Conservation (phyloP, 2,888 invertebrate species). For the Cenopis cana region DNA sequence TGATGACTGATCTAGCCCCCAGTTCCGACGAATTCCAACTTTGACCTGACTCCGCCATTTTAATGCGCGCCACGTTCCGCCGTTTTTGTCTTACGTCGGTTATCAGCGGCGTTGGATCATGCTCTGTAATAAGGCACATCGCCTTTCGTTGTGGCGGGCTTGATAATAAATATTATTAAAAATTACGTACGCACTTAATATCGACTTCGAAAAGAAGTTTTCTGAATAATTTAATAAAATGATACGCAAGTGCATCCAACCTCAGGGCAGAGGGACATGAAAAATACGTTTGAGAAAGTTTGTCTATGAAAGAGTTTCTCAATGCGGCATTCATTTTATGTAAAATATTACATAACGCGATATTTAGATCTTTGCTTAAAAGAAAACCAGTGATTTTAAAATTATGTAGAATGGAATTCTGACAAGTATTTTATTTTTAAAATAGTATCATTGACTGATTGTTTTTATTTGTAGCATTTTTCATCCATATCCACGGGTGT, state of each 20-base stretch:
- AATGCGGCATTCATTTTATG: background rate
- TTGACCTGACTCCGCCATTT: background rate
- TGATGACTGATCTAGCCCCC: background rate
- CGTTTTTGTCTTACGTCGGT: background rate
- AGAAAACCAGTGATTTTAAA: no score
- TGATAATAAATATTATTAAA: conserved; percentile 19
- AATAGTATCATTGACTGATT: no score
- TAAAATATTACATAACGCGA: background rate
- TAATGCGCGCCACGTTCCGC: background rate
- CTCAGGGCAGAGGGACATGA: background rate
- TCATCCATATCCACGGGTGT: no score
- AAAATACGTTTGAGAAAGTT: background rate
- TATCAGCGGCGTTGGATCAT: conserved; percentile 16
- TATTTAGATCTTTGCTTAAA: background rate
- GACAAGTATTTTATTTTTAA: no score
- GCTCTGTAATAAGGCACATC: conserved; percentile 29
- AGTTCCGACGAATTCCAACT: background rate
- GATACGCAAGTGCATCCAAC: background rate
- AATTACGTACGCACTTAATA: background rate
- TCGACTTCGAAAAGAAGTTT: background rate
- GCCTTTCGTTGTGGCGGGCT: conserved; percentile 2
- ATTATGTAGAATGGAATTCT: no score
- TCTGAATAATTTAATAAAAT: background rate
- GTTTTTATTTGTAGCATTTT: no score
- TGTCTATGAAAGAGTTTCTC: background rate